phyloP scores from a whole-genome alignment of 2,113 vertebrate species.

The Hemicordylus capensis region DNA sequence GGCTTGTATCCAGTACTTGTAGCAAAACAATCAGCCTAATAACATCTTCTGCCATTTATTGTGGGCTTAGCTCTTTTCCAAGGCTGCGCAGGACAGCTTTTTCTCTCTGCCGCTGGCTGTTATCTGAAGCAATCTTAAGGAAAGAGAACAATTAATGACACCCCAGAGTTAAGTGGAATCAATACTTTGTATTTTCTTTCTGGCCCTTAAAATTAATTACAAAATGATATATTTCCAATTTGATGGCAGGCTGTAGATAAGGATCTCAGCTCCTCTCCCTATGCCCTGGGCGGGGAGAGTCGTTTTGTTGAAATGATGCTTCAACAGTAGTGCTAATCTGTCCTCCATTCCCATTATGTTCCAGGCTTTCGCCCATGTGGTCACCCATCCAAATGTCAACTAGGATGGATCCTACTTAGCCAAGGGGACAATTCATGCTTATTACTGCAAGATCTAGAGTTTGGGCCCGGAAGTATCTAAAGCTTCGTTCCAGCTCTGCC shows the following conservation, averaged over 20 bases:
- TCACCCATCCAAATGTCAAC: no score
- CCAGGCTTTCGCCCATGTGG: no score
- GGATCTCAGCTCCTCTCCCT: slow-evolving; percentile 53
- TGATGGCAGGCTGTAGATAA: slow-evolving; percentile 64
- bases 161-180: slow-evolving; percentile 71
- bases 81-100: background rate
- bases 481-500: no score
- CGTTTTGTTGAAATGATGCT: slow-evolving; percentile 26
- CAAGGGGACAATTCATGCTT: no score
- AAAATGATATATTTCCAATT: slow-evolving; percentile 64
- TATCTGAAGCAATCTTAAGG: slow-evolving; percentile 35
- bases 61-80: background rate
- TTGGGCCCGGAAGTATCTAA: no score
- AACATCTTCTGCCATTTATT: background rate
- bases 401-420: no score
- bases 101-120: background rate
- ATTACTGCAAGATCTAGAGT: no score
- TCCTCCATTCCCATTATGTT: background rate
- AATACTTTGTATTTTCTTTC: slow-evolving; percentile 69
- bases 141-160: slow-evolving; percentile 70
- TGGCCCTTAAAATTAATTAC: slow-evolving; percentile 69
- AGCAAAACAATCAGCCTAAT: background rate
- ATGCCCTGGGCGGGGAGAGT: slow-evolving; percentile 43
- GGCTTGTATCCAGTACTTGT: no score
- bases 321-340: slow-evolving; percentile 15